Conservation (phyloP, 2,797 vertebrate genomes). For the Etheostoma nigrum region DNA sequence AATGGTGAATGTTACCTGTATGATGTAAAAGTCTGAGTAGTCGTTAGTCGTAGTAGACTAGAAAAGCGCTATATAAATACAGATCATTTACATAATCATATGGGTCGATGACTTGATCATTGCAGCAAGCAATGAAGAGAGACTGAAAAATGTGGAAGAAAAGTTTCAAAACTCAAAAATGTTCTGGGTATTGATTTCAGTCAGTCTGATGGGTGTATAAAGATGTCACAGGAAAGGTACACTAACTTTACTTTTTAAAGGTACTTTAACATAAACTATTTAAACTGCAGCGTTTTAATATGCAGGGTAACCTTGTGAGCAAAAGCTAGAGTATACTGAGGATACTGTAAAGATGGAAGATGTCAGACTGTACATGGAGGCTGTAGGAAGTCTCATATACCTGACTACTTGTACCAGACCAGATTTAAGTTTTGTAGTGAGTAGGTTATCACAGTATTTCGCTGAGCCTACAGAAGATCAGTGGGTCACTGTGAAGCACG, state of each 20-base stretch:
- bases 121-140: background rate
- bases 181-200: too few relatives aligned
- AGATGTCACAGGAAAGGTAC: too few relatives aligned
- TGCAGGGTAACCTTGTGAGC: slow-evolving; percentile 20
- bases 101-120: background rate
- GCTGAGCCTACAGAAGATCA: slow-evolving; percentile 32
- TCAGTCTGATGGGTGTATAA: too few relatives aligned
- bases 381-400: slow-evolving; percentile 13
- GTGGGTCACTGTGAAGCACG: too few relatives aligned
- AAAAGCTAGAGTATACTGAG: slow-evolving; percentile 4
- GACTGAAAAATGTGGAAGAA: background rate
- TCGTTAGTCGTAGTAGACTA: too few relatives aligned
- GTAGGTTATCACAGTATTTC: slow-evolving; percentile 21
- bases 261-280: too few relatives aligned
- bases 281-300: background rate
- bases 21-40: too few relatives aligned
- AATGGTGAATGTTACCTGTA: too few relatives aligned
- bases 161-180: background rate
- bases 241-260: too few relatives aligned
- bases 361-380: slow-evolving; percentile 30
- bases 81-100: too few relatives aligned
- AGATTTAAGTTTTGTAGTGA: background rate
- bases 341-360: slow-evolving; percentile 16
- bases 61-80: too few relatives aligned
- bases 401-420: slow-evolving; percentile 28